Evolutionary conservation across 2,888 invertebrate species (phyloP).

Genomic region (Pantelozetes paolii): DNA sequence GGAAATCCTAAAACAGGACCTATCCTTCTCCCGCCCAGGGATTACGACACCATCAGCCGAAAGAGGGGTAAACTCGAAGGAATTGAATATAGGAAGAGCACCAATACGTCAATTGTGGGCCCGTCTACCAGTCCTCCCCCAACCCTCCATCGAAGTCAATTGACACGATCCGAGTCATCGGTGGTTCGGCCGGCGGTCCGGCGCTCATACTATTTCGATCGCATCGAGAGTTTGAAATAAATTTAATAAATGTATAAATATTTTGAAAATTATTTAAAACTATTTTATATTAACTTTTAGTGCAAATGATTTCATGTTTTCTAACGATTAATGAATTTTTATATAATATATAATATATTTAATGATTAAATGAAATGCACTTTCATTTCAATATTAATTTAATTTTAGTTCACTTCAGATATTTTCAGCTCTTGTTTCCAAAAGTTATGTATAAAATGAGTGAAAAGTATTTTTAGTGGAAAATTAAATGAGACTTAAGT

Average conservation of each 20-base stretch:
- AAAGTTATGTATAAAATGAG: no score
- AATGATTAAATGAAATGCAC: no score
- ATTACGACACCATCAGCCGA: constrained; percentile 86
- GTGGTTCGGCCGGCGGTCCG: neutral
- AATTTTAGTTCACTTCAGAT: no score
- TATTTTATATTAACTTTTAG: no score
- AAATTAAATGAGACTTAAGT: no score
- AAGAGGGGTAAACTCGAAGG: constrained; percentile 70
- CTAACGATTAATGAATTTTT: no score
- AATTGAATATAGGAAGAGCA: constrained; percentile 60
- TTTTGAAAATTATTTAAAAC: no score
- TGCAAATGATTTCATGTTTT: no score
- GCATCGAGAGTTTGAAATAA: neutral
- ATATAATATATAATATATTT: no score
- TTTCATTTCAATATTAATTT: no score
- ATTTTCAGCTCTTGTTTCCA: no score
- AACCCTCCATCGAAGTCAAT: neutral
- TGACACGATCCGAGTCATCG: constrained; percentile 12
- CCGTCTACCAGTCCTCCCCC: neutral
- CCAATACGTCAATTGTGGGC: constrained; percentile 46
- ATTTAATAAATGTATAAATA: neutral
- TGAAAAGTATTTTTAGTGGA: no score
- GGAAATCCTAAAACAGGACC: constrained; percentile 58
- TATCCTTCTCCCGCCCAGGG: constrained; percentile 81
- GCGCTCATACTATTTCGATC: constrained; percentile 16